Conservation (phyloP, 2,113 vertebrate species). For the Microtus oregoni region DNA sequence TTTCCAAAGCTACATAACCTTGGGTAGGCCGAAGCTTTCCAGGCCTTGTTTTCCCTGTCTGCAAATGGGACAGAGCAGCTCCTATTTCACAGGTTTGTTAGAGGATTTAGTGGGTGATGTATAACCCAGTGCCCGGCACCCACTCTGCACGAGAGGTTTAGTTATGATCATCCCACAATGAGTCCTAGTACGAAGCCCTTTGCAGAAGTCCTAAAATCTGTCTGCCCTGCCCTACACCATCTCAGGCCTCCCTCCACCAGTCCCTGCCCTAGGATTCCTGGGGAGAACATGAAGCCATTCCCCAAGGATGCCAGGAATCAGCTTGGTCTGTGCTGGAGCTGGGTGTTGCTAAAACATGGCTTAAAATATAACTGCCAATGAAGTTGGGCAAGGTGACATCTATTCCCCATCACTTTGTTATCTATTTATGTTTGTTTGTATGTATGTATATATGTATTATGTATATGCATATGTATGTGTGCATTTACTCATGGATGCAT, state of each 20-base stretch:
- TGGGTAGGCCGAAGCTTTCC: too few relatives aligned
- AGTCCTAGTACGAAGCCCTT: background rate
- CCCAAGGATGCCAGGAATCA: background rate
- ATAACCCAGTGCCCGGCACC: background rate
- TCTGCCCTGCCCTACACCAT: background rate
- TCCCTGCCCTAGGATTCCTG: background rate
- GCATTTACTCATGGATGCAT: too few relatives aligned
- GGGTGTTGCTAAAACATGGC: background rate
- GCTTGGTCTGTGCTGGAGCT: background rate
- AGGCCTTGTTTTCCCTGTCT: background rate
- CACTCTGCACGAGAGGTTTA: background rate
- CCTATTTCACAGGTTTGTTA: background rate
- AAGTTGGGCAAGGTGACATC: too few relatives aligned
- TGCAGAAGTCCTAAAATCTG: background rate
- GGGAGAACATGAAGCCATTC: background rate
- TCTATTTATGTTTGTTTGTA: background rate
- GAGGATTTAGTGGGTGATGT: background rate
- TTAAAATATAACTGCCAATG: background rate
- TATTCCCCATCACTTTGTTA: background rate
- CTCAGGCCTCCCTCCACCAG: background rate
- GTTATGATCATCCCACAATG: background rate
- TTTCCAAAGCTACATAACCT: background rate
- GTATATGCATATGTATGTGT: too few relatives aligned
- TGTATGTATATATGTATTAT: background rate
- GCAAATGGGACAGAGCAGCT: background rate